These are phyloP conservation scores for Condylostylus longicornis DNA, from an alignment of 1,140 invertebrate species.

Conservation along the genomic window DNA sequence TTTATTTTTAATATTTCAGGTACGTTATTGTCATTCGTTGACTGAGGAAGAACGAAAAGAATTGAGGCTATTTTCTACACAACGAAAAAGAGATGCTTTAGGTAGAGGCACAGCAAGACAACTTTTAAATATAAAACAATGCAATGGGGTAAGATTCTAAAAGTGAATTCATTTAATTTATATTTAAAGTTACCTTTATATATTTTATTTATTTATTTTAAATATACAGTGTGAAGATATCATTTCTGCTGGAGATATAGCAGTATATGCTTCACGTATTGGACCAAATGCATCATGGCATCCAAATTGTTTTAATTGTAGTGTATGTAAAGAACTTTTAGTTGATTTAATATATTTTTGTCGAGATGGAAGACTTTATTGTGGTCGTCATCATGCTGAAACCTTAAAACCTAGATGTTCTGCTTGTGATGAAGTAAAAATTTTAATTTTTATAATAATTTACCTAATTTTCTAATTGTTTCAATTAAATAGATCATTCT, in stretches of 20 bases:
- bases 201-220: background rate
- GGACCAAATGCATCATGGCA: constrained; percentile 77
- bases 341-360: constrained; percentile 96
- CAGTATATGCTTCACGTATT: constrained; percentile 65
- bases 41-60: constrained; percentile 86
- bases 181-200: background rate
- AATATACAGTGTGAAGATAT: constrained; percentile 62
- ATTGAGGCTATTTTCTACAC: constrained; percentile 76
- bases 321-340: constrained; percentile 79
- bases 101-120: constrained; percentile 81
- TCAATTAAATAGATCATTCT: constrained; percentile 92
- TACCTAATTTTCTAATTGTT: constrained; percentile 22
- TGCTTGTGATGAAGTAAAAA: constrained; percentile 84
- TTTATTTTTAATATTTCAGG: constrained; percentile 34
- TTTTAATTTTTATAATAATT: background rate
- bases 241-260: constrained; percentile 74
- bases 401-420: constrained; percentile 89
- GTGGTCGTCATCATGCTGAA: constrained; percentile 95
- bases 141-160: constrained; percentile 51
- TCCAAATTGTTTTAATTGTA: constrained; percentile 86
- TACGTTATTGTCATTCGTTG: constrained; percentile 85
- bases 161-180: background rate
- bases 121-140: constrained; percentile 51
- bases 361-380: constrained; percentile 75
- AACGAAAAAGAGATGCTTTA: constrained; percentile 83